Base-by-base conservation (phyloP, 2,113 vertebrate species). In the Pachypanchax playfairii region DNA sequence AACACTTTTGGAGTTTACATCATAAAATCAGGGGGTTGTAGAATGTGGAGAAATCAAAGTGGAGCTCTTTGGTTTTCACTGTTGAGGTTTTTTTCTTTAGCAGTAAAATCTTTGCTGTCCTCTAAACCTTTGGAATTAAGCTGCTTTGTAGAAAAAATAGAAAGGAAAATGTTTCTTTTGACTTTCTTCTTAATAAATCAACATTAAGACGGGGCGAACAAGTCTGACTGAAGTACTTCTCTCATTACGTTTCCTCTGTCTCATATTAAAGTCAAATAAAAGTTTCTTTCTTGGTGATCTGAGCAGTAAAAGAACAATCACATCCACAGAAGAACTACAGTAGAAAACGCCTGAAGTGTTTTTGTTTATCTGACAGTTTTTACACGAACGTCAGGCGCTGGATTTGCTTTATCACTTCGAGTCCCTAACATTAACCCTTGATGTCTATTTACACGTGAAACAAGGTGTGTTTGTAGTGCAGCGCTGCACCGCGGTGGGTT, bases 41-140 rank as follows among this genome's bases (percentile, higher is more conserved):
- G 80, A 79, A 83, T 50, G 78, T 44, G 71, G 66, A 80, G 75
- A 70, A 70, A 73, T 39, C 5, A 75, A 80, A 83, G 77, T 85
- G 81, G 84, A 91, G 86, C 82, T 93, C 91, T 93, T 92, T 92
- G 92, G 92, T 93, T 92, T 91, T 91, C 80, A 92, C 87, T 91
- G 87, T 90, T 91, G 90, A 91, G 90, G 89, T 90, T 90, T 85
- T 82, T 61, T 64, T 77, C 75, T 80, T 83, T 78, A 83, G 80
- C 83, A 87, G 86, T 89, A 87, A 91, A 86, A 90, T 91, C 78
- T 84, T 88, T 82, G 77, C 82, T 83, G 82, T 90, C 85, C 85
- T 90, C 83, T 79, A 87, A 89, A 91, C 85, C 92, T 93, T 93
- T 93, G 92, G 91, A 91, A 89, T 91, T 77, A 90, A 93, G 91